Evolutionary conservation across 2,797 vertebrate genomes (phyloP).

Genomic region (Microchirus variegatus): DNA sequence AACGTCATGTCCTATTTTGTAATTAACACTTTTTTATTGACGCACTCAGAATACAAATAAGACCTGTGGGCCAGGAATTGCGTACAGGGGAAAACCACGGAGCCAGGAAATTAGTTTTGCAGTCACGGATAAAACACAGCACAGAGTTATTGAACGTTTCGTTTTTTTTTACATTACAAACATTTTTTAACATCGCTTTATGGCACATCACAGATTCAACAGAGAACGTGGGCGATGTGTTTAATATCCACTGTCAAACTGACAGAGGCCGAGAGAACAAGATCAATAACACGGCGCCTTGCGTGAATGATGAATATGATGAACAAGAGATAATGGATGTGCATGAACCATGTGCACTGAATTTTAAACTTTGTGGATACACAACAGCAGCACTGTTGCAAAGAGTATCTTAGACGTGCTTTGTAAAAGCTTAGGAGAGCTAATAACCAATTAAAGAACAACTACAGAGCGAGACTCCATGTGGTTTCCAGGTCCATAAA

Average conservation of each 20-base stretch:
- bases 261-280: slow-evolving; percentile 29
- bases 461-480: neutral
- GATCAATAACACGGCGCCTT: slow-evolving; percentile 43
- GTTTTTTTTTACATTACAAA: slow-evolving; percentile 44
- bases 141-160: slow-evolving; percentile 46
- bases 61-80: slow-evolving; percentile 26
- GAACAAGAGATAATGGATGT: slow-evolving; percentile 32
- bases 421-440: neutral
- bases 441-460: slow-evolving; percentile 8
- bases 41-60: slow-evolving; percentile 28
- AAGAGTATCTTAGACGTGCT: neutral
- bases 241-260: slow-evolving; percentile 43
- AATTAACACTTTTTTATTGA: slow-evolving; percentile 21
- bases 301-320: slow-evolving; percentile 44
- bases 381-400: neutral
- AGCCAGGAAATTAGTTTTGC: slow-evolving; percentile 50
- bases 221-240: slow-evolving; percentile 16
- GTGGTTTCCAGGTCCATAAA: too few relatives aligned
- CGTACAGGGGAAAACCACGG: slow-evolving; percentile 18
- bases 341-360: slow-evolving; percentile 25
- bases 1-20: slow-evolving; percentile 40
- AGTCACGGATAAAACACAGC: slow-evolving; percentile 32
- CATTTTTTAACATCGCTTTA: slow-evolving; percentile 31
- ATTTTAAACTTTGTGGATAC: slow-evolving; percentile 12
- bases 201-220: slow-evolving; percentile 18